Evolutionary conservation across 2,113 vertebrate species (phyloP).

Genomic region (Menidia beryllina): DNA sequence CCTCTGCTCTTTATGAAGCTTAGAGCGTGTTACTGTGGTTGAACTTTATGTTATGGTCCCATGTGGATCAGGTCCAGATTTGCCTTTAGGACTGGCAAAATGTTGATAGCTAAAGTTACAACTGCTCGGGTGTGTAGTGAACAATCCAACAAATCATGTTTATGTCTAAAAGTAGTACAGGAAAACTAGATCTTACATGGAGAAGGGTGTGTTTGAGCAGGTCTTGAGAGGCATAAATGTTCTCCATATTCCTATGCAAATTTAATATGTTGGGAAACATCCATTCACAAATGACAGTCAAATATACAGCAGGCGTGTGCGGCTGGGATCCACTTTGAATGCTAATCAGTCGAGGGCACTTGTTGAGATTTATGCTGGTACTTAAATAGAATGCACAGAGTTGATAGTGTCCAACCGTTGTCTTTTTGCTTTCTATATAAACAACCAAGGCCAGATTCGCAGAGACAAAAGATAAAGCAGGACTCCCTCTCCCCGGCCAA

Average conservation of each 20-base stretch:
- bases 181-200: not conserved
- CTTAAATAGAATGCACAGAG: not conserved
- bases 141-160: not conserved
- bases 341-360: not conserved
- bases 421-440: no score
- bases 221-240: not conserved
- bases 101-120: not conserved
- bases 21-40: not conserved
- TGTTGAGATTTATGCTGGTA: not conserved
- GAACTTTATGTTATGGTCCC: not conserved
- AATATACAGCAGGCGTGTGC: conserved; percentile 1
- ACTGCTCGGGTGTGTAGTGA: not conserved
- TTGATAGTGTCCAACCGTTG: no score
- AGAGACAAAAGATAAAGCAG: no score
- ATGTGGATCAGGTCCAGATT: not conserved
- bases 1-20: not conserved
- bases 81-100: not conserved
- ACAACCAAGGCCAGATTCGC: no score
- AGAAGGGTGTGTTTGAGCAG: no score
- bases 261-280: conserved; percentile 1
- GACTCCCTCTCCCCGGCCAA: no score
- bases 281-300: not conserved
- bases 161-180: not conserved
- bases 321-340: not conserved
- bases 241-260: not conserved